Evolutionary conservation across 92 coral and sea anemone genomes (phyloP), one percentile per base, ranked within the genome.

Genomic region (Phenganax subtilis): DNA sequence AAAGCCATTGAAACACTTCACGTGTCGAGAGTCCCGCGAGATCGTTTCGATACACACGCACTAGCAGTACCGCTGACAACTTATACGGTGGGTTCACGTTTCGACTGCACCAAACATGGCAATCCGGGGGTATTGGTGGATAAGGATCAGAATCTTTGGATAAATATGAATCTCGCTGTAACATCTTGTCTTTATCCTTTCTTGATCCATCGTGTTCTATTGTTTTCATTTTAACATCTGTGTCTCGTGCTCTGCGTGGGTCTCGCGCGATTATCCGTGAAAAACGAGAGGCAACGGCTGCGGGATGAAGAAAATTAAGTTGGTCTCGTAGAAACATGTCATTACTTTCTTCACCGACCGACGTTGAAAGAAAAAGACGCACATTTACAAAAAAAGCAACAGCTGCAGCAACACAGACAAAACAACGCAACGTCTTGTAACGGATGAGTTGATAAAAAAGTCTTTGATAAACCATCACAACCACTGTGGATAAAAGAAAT

Each of bases 1-100:
- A 85, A 12, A 87, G 80, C 90, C 92, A 87, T 71, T 89, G 92
- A 9, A 84, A 44, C 76, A 89, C 75, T 71, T 89, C 92, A 6
- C 92, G 85, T 55, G 85, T 84, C 57, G 90, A 78, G 3, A 89
- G 90, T 44, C 76, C 73, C 9, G 92, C 89, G 15, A 9, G 72
- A 59, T 79, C 88, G 54, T 75, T 8, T 37, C 71, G 76, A 54
- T 85, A 85, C 14, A 85, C 37, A 4, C 88, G 85, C 54, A 85
- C 88, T 72, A 85, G 29, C 15, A 85, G 81, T 51, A 85, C 88
- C 84, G 85, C 88, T 80, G 88, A 59, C 31, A 85, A 84, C 69
- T 61, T 55, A 64, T 85, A 85, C 63, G 88, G 88, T 12, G 88
- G 88, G 65, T 72, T 85, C 82, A 85, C 9, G 17, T 47, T 4